Conservation (phyloP, 2,113 vertebrate genomes). For the Entelurus aequoreus region DNA sequence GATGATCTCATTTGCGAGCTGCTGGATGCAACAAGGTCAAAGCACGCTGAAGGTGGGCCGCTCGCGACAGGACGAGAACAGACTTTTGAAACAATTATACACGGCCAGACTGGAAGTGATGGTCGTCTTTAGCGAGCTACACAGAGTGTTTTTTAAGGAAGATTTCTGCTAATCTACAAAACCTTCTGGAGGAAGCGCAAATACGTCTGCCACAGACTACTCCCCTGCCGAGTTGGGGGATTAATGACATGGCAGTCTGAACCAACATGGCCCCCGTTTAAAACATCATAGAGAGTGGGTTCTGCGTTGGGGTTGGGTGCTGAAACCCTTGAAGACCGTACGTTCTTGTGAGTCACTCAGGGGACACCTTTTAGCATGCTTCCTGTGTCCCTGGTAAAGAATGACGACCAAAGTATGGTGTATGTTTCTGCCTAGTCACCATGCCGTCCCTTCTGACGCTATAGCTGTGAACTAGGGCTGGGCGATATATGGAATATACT, state of each 20-base stretch:
- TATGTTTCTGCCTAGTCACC: no score
- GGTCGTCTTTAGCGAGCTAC: slow-evolving; percentile 52
- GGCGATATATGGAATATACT: no score
- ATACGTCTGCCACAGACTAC: slow-evolving; percentile 67
- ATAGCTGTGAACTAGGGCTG: no score
- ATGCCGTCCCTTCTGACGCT: no score
- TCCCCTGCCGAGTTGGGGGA: slow-evolving; percentile 62
- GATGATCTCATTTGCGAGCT: slow-evolving; percentile 72
- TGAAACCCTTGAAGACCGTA: no score
- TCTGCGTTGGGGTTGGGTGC: not conserved
- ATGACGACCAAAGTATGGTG: no score
- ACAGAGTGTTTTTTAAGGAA: slow-evolving; percentile 54
- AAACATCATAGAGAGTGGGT: slow-evolving; percentile 42
- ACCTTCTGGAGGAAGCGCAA: slow-evolving; percentile 69
- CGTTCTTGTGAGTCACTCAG: no score
- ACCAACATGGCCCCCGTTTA: slow-evolving; percentile 52
- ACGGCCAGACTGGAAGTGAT: slow-evolving; percentile 36
- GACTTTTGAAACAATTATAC: slow-evolving; percentile 63
- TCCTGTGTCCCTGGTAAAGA: no score
- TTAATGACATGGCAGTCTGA: slow-evolving; percentile 37
- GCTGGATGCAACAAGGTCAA: slow-evolving; percentile 71
- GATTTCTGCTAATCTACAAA: slow-evolving; percentile 71
- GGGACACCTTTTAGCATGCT: no score
- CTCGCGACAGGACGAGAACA: slow-evolving; percentile 56
- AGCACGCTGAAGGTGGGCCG: slow-evolving; percentile 62